Evolutionary conservation across 2,888 invertebrate genomes (phyloP), one percentile per base, ranked within the genome.

Genomic region (Tipula unca): DNA sequence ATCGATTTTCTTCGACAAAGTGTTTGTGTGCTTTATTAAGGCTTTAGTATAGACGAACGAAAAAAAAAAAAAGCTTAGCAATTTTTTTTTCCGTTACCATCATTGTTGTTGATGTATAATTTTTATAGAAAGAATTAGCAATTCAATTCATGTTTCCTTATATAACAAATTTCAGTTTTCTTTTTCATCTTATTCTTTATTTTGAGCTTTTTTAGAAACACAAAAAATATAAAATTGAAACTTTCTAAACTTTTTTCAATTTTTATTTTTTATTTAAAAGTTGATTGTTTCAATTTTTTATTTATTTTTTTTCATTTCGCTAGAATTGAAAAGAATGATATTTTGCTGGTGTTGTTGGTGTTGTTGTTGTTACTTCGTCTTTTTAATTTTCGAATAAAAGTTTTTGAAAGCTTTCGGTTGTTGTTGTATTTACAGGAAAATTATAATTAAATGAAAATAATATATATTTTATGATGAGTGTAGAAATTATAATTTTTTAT

Each of bases 121-220:
- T 69, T 69, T 69, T 20, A 69, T 25, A 69, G 69, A 10, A 69
- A 25, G 69, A 69, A 69, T 69, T 69, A 69, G 69, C 69, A 69
- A 69, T 69, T 69, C 69, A 69, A 69, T 69, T 69, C 69, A 69
- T 69, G 69, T 69, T 69, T 69, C 69, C 69, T 69, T 69, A 69
- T n/a, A n/a, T 69, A 69, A 69, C 69, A 69, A 69, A 69, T 69
- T 48, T 39, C 39, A 39, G 10, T 39, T 39, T 39, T 39, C 13
- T 39, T 39, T 17, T 48, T 48, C 48, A 5, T 48, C 48, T 48
- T 48, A 48, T 48, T 69, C 25, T 25, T 69, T 13, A 10, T 25
- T 69, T 69, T 69, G 69, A 69, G 69, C 69, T 69, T 69, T 69
- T 69, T 69, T 69, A 69, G 69, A 69, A 69, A 69, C 25, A 69